phyloP scores from a whole-genome alignment of 2,797 vertebrate species.

The Brachyalestes nurse region DNA sequence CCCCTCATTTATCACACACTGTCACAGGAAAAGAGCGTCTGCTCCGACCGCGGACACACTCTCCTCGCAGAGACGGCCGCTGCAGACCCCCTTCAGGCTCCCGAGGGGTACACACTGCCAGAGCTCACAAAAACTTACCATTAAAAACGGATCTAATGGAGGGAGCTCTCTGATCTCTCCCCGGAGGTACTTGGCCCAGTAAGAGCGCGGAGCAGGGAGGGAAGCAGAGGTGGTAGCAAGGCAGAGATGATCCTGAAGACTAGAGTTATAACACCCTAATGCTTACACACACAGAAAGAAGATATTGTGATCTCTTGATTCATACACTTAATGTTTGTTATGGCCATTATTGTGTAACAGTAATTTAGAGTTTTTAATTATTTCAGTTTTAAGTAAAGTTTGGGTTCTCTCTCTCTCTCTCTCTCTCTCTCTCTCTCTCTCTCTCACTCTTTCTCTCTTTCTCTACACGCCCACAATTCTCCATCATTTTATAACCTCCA shows the following conservation, averaged over 20 bases:
- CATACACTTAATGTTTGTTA: too few species aligned
- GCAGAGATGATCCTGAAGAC: background rate
- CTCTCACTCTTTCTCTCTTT: too few species aligned
- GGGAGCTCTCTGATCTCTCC: constrained; percentile 20
- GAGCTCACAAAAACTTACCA: background rate
- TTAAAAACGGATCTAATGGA: constrained; percentile 13
- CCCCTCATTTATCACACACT: constrained; percentile 8
- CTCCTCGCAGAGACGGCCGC: background rate
- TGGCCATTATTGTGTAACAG: too few species aligned
- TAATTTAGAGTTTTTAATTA: too few species aligned
- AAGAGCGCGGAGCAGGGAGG: background rate
- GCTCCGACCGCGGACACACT: background rate
- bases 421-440: too few species aligned
- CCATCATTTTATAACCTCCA: too few species aligned
- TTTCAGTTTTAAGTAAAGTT: too few species aligned
- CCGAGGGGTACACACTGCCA: background rate
- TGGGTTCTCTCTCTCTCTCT: too few species aligned
- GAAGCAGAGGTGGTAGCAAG: background rate
- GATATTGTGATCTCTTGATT: too few species aligned
- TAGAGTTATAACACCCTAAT: background rate
- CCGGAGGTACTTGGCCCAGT: background rate
- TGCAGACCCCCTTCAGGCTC: constrained; percentile 2
- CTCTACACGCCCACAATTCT: too few species aligned
- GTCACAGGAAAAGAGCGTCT: background rate
- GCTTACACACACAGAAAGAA: background rate